Percentiles rank a stretch among this genome's conserved stretches.
These are phyloP conservation scores for Leuciscus idus DNA, from an alignment of 2,113 vertebrate genomes.

Conservation along the genomic window DNA sequence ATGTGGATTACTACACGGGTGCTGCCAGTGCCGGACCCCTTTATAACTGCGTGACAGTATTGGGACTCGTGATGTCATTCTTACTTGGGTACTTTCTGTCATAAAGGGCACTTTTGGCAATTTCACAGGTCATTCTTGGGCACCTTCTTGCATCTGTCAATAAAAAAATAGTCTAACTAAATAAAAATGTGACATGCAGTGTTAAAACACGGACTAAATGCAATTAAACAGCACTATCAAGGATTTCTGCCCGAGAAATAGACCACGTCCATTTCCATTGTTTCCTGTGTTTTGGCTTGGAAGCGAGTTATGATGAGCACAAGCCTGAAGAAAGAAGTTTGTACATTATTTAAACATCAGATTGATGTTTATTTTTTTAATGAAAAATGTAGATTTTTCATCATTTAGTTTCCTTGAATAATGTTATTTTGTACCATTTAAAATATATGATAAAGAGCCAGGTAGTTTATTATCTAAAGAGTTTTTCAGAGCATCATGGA, in stretches of 20 bases:
- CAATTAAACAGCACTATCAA: not conserved
- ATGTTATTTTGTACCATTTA: not conserved
- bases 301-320: constrained; percentile 1
- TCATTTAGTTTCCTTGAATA: not conserved
- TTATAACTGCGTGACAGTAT: constrained; percentile 21
- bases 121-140: not conserved
- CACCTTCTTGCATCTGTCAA: not conserved
- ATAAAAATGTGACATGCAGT: not conserved
- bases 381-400: not conserved
- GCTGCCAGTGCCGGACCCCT: constrained; percentile 4
- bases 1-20: constrained; percentile 47
- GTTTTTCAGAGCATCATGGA: not conserved
- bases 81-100: constrained; percentile 31
- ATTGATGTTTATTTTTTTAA: not conserved
- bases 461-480: not conserved
- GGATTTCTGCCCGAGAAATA: not conserved
- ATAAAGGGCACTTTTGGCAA: not conserved
- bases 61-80: not conserved
- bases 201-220: not conserved
- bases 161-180: not conserved
- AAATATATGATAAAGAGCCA: not conserved
- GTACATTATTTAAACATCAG: constrained; percentile 8
- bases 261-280: not conserved
- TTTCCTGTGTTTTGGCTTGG: not conserved
- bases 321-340: not conserved